Conservation (phyloP, 1,140 invertebrate genomes). For the Lordiphosa collinella region DNA sequence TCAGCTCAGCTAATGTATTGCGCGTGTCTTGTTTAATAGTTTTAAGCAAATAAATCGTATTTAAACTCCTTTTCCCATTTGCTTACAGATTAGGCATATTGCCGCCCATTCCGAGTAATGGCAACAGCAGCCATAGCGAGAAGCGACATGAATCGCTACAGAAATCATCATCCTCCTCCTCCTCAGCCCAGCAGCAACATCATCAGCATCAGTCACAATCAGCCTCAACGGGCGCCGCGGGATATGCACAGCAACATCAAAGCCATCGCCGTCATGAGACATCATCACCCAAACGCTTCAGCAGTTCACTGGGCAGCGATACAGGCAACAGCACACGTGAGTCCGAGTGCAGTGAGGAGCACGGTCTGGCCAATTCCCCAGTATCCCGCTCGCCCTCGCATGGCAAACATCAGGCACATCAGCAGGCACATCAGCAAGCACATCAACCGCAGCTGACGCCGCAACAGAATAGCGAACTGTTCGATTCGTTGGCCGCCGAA, state of each 20-base stretch:
- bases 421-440: conserved; percentile 37
- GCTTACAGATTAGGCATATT: conserved; percentile 65
- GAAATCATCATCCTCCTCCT: conserved; percentile 28
- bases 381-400: conserved; percentile 59
- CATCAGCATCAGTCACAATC: conserved; percentile 40
- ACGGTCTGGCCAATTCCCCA: conserved; percentile 38
- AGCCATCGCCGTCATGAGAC: conserved; percentile 78
- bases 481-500: conserved; percentile 95
- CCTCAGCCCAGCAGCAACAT: conserved; percentile 41
- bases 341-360: conserved; percentile 87
- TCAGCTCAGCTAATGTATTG: too few species aligned
- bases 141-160: conserved; percentile 43
- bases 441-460: conserved; percentile 76
- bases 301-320: conserved; percentile 86
- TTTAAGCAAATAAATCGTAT: too few species aligned
- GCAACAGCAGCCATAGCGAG: conserved; percentile 27
- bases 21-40: too few species aligned
- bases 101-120: conserved; percentile 52
- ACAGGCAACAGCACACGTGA: conserved; percentile 86
- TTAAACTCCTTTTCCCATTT: too few species aligned
- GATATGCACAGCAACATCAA: conserved; percentile 53
- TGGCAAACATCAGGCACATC: conserved; percentile 31
- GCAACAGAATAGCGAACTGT: conserved; percentile 85
- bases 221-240: conserved; percentile 20
- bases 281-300: conserved; percentile 80